phyloP scores from a whole-genome alignment of 1,140 invertebrate genomes.

The Sinella curviseta region DNA sequence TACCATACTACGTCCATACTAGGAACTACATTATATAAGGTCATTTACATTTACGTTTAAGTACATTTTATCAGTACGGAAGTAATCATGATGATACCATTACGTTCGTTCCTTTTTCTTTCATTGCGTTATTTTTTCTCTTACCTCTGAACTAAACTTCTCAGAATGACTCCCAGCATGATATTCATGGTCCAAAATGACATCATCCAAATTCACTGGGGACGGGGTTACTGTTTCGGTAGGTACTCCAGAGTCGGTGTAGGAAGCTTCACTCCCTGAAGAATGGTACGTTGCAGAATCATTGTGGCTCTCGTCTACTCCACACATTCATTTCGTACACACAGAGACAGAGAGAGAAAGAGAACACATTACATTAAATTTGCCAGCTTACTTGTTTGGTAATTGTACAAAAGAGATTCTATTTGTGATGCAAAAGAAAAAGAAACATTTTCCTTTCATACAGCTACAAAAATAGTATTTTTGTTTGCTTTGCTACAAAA shows the following conservation, averaged over 20 bases:
- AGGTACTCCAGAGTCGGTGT: slow-evolving; percentile 46
- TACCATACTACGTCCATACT: too few relatives aligned
- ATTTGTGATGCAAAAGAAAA: background rate
- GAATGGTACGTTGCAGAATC: slow-evolving; percentile 34
- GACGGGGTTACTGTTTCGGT: slow-evolving; percentile 46
- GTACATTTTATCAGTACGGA: too few relatives aligned
- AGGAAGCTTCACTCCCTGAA: slow-evolving; percentile 45
- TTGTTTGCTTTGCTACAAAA: background rate
- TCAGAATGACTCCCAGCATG: slow-evolving; percentile 4
- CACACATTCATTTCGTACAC: background rate
- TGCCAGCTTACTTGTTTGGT: too few relatives aligned
- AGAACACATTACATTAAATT: too few relatives aligned
- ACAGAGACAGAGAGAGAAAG: background rate
- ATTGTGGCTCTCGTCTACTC: background rate
- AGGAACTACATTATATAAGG: too few relatives aligned
- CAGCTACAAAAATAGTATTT: background rate
- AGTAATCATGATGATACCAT: too few relatives aligned
- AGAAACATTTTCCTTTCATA: background rate
- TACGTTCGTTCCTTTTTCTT: background rate
- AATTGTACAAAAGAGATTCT: background rate
- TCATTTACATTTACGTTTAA: too few relatives aligned
- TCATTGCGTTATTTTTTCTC: background rate
- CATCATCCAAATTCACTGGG: slow-evolving; percentile 40
- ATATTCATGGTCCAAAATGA: slow-evolving; percentile 32
- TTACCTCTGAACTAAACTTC: slow-evolving; percentile 19